phyloP scores from a whole-genome alignment of 2,113 vertebrate genomes.

The Cathartes aura region DNA sequence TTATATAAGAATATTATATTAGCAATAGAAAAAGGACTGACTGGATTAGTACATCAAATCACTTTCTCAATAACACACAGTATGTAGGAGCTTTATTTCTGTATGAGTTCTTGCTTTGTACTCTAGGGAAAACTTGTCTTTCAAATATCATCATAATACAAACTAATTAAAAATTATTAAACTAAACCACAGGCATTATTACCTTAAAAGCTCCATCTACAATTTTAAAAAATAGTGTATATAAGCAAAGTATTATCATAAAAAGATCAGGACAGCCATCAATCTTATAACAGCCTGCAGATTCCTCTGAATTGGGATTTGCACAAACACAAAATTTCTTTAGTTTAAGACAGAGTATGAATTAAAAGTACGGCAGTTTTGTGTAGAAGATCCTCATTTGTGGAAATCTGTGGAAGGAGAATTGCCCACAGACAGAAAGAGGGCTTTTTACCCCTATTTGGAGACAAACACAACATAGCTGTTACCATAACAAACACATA shows the following conservation, averaged over 20 bases:
- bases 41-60: neutral
- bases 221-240: neutral
- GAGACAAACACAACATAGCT: neutral
- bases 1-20: neutral
- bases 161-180: neutral
- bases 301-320: neutral
- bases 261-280: neutral
- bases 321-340: neutral
- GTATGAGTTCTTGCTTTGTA: neutral
- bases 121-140: neutral
- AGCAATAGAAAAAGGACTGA: neutral
- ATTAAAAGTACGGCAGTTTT: neutral
- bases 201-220: neutral
- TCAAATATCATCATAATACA: neutral
- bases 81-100: neutral
- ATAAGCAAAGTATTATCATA: neutral
- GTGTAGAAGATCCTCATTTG: neutral
- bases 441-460: neutral
- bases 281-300: neutral
- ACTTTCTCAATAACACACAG: neutral
- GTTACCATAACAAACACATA: slow-evolving; percentile 54
- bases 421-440: neutral
- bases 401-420: neutral
- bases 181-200: neutral
- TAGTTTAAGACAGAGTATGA: neutral